Evolutionary conservation across 2,797 vertebrate genomes (phyloP), one percentile per base, ranked within the genome.

Genomic region (Hoplostethus mediterraneus): DNA sequence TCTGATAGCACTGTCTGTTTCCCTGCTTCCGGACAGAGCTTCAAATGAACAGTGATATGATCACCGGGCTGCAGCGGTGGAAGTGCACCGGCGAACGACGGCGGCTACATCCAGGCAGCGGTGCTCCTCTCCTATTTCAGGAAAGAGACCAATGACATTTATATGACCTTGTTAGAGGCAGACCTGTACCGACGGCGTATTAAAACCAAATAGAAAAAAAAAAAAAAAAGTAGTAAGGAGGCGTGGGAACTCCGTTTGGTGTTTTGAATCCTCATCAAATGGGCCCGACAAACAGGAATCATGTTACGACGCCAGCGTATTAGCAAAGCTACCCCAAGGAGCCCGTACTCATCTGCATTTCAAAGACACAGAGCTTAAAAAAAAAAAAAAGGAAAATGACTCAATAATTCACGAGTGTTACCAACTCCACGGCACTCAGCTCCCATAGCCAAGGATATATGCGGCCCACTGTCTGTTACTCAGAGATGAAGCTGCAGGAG

Each of bases 361-460:
- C 69, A 82, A 79, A 83, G 76, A 80, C 56, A 52, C 40, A 36
- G 17, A 33, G 62, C 64, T 28, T 21, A 21, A 21, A 21, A 21
- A 21, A 53, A 21, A 53, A 80, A 74, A 79, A 63, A 77, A 81
- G 73, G 40, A 59, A 70, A 59, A 21, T 44, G 51, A 77, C 75
- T 89, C 75, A 89, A 90, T 92, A 86, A 90, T 91, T 89, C 67
- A 92, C 82, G 84, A 79, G 76, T 40, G 74, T 71, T 82, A 70
- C 75, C 61, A 80, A 82, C 80, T 89, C 79, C 80, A 61, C 67
- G 61, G 79, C 68, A 59, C 71, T 73, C 77, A 65, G 49, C 53
- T 77, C 63, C 68, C 38, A 47, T 57, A 14, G 72, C 71, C 38
- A 67, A 1, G 54, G 36, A 69, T 63, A 14, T 52, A 67, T 38